Evolutionary conservation across 2,888 invertebrate genomes (phyloP), one percentile per base, ranked within the genome.

Genomic region (Brachyptera risi): DNA sequence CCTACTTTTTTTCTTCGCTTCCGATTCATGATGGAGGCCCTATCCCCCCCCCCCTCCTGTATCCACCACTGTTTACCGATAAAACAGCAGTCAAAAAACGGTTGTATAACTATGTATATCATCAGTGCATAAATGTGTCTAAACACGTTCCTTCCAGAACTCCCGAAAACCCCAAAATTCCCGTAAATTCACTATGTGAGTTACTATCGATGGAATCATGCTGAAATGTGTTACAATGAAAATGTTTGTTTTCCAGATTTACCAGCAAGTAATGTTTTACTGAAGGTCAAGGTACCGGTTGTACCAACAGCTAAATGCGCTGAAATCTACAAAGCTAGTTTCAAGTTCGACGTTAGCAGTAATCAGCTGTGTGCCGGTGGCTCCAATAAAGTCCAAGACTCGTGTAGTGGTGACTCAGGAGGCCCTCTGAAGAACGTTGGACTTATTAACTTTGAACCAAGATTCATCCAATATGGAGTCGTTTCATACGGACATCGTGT

Each of bases 401-500:
- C 62, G 24, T 62, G 51, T 24, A 24, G n/a, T 5, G 47, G 40
- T 9, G 62, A 62, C 59, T 60, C 60, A 17, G 68, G 68, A 2
- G 68, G 68, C 13, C 68, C 68, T 2, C 56, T 68, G 13, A 64
- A 65, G 65, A 49, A 50, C 23, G 56, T 44, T 13, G 62, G 63
- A 2, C 40, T 44, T 21, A 15, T 63, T 2, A 44, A 42, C 11
- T 35, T 11, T 13, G 21, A 44, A 26, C 23, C 50, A 1, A 21
- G 24, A 1, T 23, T 21, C 47, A 3, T 62, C 38, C 68, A 66
- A 51, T 63, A 62, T 40, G 68, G 68, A 17, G 38, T 68, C 2
- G 68, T 68, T 13, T 67, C 67, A n/a, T 58, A 66, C 35, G 68
- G 68, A 11, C 66, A 68, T 9, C 31, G 58, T 27, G 35, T 49